Base-by-base conservation (phyloP, 2,797 vertebrate species). In the Falco peregrinus region DNA sequence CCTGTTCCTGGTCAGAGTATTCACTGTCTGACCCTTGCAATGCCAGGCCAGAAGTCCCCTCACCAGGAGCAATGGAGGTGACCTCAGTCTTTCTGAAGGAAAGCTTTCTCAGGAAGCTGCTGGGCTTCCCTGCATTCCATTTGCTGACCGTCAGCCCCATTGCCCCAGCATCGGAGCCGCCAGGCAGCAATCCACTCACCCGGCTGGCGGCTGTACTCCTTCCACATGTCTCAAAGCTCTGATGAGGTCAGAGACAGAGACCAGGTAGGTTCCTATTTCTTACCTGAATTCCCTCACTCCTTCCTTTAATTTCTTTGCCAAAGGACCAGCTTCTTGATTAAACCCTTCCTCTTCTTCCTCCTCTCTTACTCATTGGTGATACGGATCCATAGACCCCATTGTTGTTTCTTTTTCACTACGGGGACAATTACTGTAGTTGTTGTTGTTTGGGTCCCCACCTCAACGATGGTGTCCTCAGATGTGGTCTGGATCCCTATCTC, bases 101-200 rank as follows among this genome's bases (percentile, higher is more conserved):
- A n/a, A n/a, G n/a, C n/a, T n/a, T n/a, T n/a, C n/a, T n/a, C n/a
- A n/a, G n/a, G n/a, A n/a, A n/a, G n/a, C n/a, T 41, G 10, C 26
- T 82, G 35, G 39, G 19, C 28, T 56, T 69, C 29, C 29, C 31
- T 51, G 5, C 26, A 37, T 56, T 57, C 26, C 63, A 16, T 16
- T 43, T 74, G 60, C 67, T 69, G 56, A 67, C 29, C 43, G 41
- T 51, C 2, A 5, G 19, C 9, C 37, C 24, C 0, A 0, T 47
- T 43, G 51, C 9, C 10, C 26, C 37, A 51, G 29, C 51, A 56
- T 1, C 0, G 0, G 41, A 74, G 24, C 41, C 60, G 50, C 8
- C 39, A 64, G 26, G 15, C 26, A 69, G 48, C 57, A 64, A 37
- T 37, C 25, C 11, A 35, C 28, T 6, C 4, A 43, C 29, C 41